Evolutionary conservation across 1,140 invertebrate species (phyloP).

Genomic region (Drosophila subobscura): DNA sequence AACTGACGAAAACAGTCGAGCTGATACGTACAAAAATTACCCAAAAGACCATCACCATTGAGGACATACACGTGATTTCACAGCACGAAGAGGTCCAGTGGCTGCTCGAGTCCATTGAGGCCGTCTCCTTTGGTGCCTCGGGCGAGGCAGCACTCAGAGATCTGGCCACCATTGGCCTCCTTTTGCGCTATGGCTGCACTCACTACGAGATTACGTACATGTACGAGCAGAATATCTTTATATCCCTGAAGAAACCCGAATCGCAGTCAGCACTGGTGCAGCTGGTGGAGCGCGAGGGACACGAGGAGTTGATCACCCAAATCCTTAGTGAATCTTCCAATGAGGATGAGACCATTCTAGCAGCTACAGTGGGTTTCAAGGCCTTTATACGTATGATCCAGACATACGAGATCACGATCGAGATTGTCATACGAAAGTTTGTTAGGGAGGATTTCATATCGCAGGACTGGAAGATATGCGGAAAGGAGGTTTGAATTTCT

Average conservation of each 20-base stretch:
- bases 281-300: slow-evolving; percentile 91
- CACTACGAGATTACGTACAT: slow-evolving; percentile 90
- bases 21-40: slow-evolving; percentile 76
- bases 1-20: slow-evolving; percentile 72
- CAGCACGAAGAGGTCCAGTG: slow-evolving; percentile 88
- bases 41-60: slow-evolving; percentile 69
- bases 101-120: slow-evolving; percentile 89
- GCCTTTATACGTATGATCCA: slow-evolving; percentile 94
- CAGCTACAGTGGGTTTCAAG: slow-evolving; percentile 90
- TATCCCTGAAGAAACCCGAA: slow-evolving; percentile 89
- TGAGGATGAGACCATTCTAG: slow-evolving; percentile 89
- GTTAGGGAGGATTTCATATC: slow-evolving; percentile 92
- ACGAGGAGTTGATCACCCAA: slow-evolving; percentile 90
- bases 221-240: slow-evolving; percentile 91
- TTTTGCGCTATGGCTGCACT: slow-evolving; percentile 89
- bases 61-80: slow-evolving; percentile 72
- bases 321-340: slow-evolving; percentile 91
- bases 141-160: slow-evolving; percentile 91
- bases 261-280: slow-evolving; percentile 92
- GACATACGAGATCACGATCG: slow-evolving; percentile 90
- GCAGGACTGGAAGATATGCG: slow-evolving; percentile 88
- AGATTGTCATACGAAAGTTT: slow-evolving; percentile 92
- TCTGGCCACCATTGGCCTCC: slow-evolving; percentile 91
- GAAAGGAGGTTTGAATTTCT: slow-evolving; percentile 82
- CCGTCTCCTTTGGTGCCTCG: slow-evolving; percentile 90